phyloP scores from a whole-genome alignment of 2,797 vertebrate species.

The Sebastes vulpes region DNA sequence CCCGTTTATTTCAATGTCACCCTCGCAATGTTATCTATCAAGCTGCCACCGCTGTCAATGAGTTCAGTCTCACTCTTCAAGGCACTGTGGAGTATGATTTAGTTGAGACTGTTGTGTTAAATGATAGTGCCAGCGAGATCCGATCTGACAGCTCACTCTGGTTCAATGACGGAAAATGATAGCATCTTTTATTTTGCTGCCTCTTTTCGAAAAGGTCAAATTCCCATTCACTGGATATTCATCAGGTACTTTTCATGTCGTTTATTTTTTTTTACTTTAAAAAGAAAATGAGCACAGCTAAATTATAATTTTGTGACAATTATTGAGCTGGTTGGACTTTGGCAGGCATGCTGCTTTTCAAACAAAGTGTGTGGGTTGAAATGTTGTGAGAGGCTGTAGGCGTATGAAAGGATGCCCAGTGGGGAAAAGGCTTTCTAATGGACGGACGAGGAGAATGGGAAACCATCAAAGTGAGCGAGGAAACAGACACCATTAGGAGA shows the following conservation, averaged over 20 bases:
- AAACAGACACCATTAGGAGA: constrained; percentile 8
- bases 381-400: constrained; percentile 43
- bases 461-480: constrained; percentile 10
- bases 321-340: constrained; percentile 23
- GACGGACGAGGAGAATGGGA: constrained; percentile 18
- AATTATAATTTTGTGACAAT: constrained; percentile 28
- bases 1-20: constrained; percentile 58
- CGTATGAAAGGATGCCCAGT: constrained; percentile 43
- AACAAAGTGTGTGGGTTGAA: constrained; percentile 46
- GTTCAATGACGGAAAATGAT: constrained; percentile 25
- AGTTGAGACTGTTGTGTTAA: constrained; percentile 54
- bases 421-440: constrained; percentile 21
- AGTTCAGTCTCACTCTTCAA: constrained; percentile 43
- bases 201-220: constrained; percentile 1
- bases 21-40: constrained; percentile 65
- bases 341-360: constrained; percentile 38
- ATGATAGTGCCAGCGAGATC: constrained; percentile 47
- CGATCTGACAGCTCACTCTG: constrained; percentile 54
- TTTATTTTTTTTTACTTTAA: not conserved
- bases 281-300: not conserved
- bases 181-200: constrained; percentile 16
- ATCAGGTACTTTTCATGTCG: not conserved
- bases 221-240: constrained; percentile 2
- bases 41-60: constrained; percentile 54
- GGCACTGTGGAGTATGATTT: constrained; percentile 53